Evolutionary conservation across 2,113 vertebrate species (phyloP), one percentile per base, ranked within the genome.

Genomic region (Forbesichthys agassizii): DNA sequence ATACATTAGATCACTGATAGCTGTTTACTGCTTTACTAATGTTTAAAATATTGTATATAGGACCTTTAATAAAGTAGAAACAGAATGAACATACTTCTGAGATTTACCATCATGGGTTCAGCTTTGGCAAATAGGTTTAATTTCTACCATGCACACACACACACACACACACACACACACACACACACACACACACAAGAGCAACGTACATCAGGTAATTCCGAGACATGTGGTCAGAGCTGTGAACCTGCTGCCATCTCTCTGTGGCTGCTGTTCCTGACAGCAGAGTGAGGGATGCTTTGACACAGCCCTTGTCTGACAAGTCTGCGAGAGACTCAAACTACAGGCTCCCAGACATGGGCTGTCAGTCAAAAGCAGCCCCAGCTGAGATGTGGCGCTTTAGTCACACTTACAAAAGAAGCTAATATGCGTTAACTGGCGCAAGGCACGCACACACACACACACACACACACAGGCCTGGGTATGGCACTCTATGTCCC

Each of bases 361-460:
- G 64, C 85, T 88, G 90, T 89, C 88, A 89, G 83, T 91, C 88
- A 90, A 82, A 86, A 79, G 79, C 73, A 58, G 70, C 72, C 77
- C 84, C 83, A 66, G 79, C 78, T 81, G 84, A 90, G 87, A 89
- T 80, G 69, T 79, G 81, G 81, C 81, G 80, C 82, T 89, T 89
- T 89, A 88, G 88, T 90, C 87, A 89, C 85, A 87, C 85, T 88
- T 88, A 88, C 88, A 91, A 88, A 42, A 85, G 88, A 84, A 88
- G 81, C 88, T 87, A 91, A 91, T 89, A 88, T 79, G 86, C 83
- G 85, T 90, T 86, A 88, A 90, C 84, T 88, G 88, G 85, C 88
- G 83, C 83, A 85, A 84, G 85, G 90, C 90, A 91, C 88, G 82
- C 87, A 88, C 85, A 88, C 81, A 79, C 80, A 84, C 79, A 73